A percentile compares a stretch with the other conserved stretches of the same genome.
Conservation (phyloP, 2,113 vertebrate genomes). For the Megaceryle maxima region DNA sequence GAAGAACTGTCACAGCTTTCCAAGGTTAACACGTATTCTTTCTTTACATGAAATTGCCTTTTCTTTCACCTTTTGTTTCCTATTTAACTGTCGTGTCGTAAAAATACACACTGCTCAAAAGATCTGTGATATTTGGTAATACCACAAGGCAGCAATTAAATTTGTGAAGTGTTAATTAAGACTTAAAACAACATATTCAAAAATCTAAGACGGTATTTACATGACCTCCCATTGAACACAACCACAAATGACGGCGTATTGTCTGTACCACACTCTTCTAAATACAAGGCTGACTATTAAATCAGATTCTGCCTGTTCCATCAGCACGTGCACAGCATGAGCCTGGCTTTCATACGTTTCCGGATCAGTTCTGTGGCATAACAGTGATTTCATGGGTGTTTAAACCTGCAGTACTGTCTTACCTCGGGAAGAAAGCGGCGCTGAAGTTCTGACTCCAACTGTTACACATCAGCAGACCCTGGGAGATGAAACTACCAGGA, state of each 20-base stretch:
- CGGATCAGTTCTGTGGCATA: fast-evolving
- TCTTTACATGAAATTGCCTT: not conserved
- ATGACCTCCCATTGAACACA: not conserved
- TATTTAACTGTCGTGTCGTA: not conserved
- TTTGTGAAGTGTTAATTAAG: not conserved
- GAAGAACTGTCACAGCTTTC: too few species aligned
- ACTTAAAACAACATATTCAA: not conserved
- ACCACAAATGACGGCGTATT: not conserved
- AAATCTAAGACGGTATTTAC: not conserved
- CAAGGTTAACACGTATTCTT: fast-evolving
- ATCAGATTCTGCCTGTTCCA: not conserved
- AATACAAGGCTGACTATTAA: not conserved
- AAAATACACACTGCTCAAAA: not conserved
- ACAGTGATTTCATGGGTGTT: not conserved
- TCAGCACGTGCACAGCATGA: not conserved
- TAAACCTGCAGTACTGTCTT: not conserved
- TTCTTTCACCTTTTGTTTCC: not conserved
- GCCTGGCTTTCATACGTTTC: not conserved
- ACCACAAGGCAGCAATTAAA: slow-evolving; percentile 37
- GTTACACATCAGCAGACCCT: fast-evolving
- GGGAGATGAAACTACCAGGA: not conserved
- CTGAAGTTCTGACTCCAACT: not conserved
- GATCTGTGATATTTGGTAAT: not conserved
- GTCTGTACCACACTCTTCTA: not conserved
- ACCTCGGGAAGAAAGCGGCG: not conserved